Evolutionary conservation across 2,113 vertebrate genomes (phyloP).

Genomic region (Cyanoramphus novaezelandiae): DNA sequence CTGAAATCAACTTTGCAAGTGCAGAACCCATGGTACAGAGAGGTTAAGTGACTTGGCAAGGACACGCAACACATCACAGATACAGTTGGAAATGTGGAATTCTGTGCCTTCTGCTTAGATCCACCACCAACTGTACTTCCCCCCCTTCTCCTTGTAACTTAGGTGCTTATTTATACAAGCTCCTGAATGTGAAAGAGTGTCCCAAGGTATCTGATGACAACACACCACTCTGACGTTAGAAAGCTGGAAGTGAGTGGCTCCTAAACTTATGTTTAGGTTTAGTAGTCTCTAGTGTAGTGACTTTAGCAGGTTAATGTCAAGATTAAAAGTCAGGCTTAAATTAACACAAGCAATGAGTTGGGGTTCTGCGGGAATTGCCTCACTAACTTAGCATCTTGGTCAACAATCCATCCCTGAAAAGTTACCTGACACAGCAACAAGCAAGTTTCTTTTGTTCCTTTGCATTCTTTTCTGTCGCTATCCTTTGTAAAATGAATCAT

Average conservation of each 20-base stretch:
- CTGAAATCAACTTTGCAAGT: not conserved
- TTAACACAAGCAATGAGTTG: not conserved
- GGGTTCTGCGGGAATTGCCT: not conserved
- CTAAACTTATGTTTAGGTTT: not conserved
- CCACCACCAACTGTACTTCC: not conserved
- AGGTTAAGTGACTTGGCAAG: not conserved
- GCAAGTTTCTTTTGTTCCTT: not conserved
- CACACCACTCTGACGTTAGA: not conserved
- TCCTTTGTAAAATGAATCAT: not conserved
- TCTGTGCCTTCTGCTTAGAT: not conserved
- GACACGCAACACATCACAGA: not conserved
- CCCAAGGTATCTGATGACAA: not conserved
- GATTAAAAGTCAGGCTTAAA: not conserved
- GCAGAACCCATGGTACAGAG: not conserved
- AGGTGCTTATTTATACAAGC: not conserved
- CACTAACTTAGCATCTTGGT: not conserved
- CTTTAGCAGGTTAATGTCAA: not conserved
- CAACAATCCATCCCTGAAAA: not conserved
- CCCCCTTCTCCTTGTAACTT: too few relatives aligned
- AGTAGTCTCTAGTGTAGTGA: not conserved
- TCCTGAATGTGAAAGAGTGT: not conserved
- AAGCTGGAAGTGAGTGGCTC: not conserved
- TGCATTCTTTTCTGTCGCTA: not conserved
- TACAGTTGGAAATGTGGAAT: not conserved
- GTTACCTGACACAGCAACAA: not conserved